Conservation (phyloP, 2,113 vertebrate genomes). For the Erpornis zantholeuca region DNA sequence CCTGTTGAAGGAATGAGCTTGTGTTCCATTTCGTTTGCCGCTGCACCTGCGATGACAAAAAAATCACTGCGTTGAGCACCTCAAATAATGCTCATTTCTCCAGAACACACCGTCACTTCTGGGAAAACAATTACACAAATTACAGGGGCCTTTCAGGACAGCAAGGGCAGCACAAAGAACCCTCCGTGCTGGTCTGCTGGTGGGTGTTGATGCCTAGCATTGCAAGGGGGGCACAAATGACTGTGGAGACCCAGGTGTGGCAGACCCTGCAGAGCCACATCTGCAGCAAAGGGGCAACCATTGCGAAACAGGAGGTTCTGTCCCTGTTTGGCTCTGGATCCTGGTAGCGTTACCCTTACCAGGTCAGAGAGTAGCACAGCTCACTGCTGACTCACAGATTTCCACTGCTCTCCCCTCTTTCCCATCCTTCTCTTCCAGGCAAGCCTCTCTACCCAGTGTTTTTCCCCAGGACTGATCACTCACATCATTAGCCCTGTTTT, state of each 20-base stretch:
- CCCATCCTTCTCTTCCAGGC: background rate
- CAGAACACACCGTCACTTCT: background rate
- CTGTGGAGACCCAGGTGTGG: fast-evolving
- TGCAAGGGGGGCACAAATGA: background rate
- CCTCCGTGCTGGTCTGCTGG: fast-evolving
- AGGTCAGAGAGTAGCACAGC: background rate
- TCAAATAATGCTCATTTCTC: background rate
- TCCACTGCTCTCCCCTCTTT: fast-evolving
- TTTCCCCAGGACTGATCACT: background rate
- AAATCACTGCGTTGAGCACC: background rate
- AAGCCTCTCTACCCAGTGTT: background rate
- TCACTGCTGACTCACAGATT: background rate
- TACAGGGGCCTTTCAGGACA: background rate
- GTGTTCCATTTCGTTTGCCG: background rate
- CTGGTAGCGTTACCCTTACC: background rate
- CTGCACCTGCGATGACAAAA: background rate
- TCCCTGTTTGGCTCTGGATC: background rate
- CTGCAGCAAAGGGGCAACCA: background rate
- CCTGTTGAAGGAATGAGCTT: background rate
- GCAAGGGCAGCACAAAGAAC: background rate
- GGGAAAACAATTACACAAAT: background rate
- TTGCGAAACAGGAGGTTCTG: background rate
- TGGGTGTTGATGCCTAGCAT: background rate
- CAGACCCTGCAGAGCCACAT: background rate
- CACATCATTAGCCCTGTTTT: background rate